Conservation (phyloP, 1,140 invertebrate genomes). For the Charaxes varanes region DNA sequence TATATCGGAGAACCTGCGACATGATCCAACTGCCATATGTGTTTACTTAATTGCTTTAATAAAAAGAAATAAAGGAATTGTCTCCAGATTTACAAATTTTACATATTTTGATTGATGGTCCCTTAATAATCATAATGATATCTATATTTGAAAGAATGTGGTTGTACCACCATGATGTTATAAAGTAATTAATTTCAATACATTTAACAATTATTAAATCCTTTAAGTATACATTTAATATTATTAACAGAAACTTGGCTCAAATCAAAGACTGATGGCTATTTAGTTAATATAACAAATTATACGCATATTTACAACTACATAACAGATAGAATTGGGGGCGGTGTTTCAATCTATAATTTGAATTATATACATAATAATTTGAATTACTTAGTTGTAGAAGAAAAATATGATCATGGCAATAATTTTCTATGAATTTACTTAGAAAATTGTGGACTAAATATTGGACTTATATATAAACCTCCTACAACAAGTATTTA, state of each 20-base stretch:
- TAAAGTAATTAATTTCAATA: too few relatives aligned
- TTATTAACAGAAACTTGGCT: slow-evolving; percentile 10
- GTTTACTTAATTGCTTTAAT: background rate
- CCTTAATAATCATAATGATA: too few relatives aligned
- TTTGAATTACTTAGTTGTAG: slow-evolving; percentile 7
- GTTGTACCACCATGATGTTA: too few relatives aligned
- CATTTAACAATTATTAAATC: too few relatives aligned
- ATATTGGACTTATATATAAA: slow-evolving; percentile 13
- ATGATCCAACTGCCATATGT: too few relatives aligned
- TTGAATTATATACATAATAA: slow-evolving; percentile 19
- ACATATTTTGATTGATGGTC: slow-evolving; percentile 3
- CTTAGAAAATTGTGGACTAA: slow-evolving; percentile 8
- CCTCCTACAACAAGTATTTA: background rate
- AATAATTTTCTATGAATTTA: slow-evolving; percentile 19
- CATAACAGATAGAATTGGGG: slow-evolving; percentile 4
- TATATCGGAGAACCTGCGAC: too few relatives aligned
- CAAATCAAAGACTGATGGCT: background rate
- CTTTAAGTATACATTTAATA: slow-evolving; percentile 6
- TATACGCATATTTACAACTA: slow-evolving; percentile 9
- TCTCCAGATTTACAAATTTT: too few relatives aligned
- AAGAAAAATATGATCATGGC: slow-evolving; percentile 11
- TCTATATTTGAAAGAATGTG: too few relatives aligned
- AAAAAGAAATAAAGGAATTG: background rate
- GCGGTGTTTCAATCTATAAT: slow-evolving; percentile 18
- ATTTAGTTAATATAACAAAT: slow-evolving; percentile 1